phyloP scores from a whole-genome alignment of 2,113 vertebrate species.

The Crotalus tigris region DNA sequence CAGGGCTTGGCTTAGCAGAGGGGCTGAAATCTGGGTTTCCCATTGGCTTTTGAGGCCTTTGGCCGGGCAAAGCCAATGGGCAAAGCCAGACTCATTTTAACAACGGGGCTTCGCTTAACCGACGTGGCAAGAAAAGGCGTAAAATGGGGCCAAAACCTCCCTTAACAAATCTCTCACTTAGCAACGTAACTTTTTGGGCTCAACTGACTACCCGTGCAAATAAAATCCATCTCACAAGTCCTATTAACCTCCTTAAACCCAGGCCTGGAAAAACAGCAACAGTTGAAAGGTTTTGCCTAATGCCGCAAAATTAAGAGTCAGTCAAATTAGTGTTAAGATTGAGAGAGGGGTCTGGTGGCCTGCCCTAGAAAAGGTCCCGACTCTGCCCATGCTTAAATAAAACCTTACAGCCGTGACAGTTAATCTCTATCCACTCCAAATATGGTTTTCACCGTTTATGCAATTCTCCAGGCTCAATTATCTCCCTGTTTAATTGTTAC shows the following conservation, averaged over 20 bases:
- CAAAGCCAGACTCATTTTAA: too few relatives aligned
- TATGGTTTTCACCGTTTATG: background rate
- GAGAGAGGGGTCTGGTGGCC: background rate
- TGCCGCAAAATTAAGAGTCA: background rate
- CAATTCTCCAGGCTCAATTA: background rate
- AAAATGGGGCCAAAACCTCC: too few relatives aligned
- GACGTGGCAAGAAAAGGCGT: too few relatives aligned
- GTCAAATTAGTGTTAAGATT: background rate
- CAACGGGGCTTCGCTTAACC: too few relatives aligned
- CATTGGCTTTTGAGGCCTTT: too few relatives aligned
- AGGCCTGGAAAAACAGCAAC: background rate
- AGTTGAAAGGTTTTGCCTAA: background rate
- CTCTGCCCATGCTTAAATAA: background rate
- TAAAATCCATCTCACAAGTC: background rate
- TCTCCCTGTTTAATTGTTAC: background rate
- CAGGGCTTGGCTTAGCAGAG: slow-evolving; percentile 24
- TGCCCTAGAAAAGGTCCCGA: background rate
- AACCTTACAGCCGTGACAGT: background rate
- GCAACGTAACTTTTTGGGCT: too few relatives aligned
- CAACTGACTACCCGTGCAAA: background rate
- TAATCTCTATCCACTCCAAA: background rate
- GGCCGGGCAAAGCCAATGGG: too few relatives aligned
- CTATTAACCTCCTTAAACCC: background rate
- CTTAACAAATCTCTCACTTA: too few relatives aligned
- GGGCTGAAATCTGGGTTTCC: slow-evolving; percentile 33